Evolutionary conservation across 2,888 invertebrate species (phyloP).

Genomic region (Hemithea aestivaria): DNA sequence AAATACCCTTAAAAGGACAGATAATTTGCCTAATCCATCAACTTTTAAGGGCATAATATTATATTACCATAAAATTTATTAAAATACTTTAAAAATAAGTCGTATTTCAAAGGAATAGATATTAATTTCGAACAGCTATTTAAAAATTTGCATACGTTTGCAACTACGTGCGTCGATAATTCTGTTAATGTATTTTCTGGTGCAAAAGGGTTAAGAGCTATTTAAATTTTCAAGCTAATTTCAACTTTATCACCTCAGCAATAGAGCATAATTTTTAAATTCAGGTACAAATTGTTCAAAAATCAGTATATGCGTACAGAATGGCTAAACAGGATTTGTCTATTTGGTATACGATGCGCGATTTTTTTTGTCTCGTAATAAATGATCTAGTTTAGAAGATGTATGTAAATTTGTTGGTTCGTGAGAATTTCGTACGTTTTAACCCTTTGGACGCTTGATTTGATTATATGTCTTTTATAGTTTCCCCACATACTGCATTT

Average conservation of each 20-base stretch:
- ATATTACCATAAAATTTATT: neutral
- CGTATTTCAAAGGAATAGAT: constrained; percentile 15
- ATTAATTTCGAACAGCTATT: constrained; percentile 32
- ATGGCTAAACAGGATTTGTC: constrained; percentile 73
- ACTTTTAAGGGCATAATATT: constrained; percentile 10
- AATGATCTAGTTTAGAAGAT: constrained; percentile 46
- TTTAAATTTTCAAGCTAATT: constrained; percentile 14
- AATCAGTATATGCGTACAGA: constrained; percentile 59
- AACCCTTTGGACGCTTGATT: too few relatives aligned
- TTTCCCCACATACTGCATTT: too few relatives aligned
- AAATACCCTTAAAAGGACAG: constrained; percentile 28
- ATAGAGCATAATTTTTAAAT: constrained; percentile 23
- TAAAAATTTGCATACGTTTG: constrained; percentile 55
- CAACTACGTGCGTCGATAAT: constrained; percentile 48
- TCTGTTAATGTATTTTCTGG: constrained; percentile 35
- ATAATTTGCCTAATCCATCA: constrained; percentile 63
- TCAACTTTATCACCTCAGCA: constrained; percentile 11
- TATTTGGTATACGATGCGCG: constrained; percentile 61
- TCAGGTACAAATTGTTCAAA: neutral
- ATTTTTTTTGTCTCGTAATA: constrained; percentile 44
- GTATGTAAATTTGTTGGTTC: constrained; percentile 48
- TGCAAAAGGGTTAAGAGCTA: constrained; percentile 30
- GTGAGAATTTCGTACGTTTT: too few relatives aligned
- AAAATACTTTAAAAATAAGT: constrained; percentile 14
- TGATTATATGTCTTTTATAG: too few relatives aligned